Evolutionary conservation across 1,140 invertebrate genomes (phyloP).

Genomic region (Caenorhabditis tropicalis): DNA sequence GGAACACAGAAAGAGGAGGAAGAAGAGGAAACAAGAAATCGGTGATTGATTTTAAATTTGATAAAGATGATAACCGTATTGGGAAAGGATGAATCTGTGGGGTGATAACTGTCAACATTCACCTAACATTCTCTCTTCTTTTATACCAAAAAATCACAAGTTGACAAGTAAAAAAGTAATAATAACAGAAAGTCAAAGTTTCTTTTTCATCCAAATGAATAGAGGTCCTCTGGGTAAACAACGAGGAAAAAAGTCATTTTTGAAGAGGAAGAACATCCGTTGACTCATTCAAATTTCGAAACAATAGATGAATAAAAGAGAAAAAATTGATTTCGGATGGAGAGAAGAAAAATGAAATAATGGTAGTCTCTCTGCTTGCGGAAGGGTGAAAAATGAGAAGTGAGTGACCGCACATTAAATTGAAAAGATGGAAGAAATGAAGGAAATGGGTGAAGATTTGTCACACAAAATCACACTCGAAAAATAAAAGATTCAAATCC

Average conservation of each 20-base stretch:
- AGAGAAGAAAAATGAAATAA: not conserved
- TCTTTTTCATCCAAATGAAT: not conserved
- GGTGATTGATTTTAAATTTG: conserved; percentile 23
- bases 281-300: conserved; percentile 24
- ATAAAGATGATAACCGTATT: not conserved
- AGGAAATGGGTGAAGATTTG: not conserved
- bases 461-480: conserved; percentile 21
- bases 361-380: not conserved
- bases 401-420: conserved; percentile 40
- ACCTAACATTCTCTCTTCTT: not conserved
- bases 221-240: not conserved
- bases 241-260: not conserved
- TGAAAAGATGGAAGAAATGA: not conserved
- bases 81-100: too few relatives aligned
- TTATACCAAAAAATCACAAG: not conserved
- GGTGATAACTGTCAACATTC: conserved; percentile 4
- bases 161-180: not conserved
- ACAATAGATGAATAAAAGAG: not conserved
- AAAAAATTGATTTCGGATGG: not conserved
- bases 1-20: not conserved
- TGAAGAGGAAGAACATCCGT: conserved; percentile 4
- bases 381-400: conserved; percentile 27
- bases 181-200: not conserved
- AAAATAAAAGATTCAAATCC: too few relatives aligned
- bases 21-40: not conserved